Evolutionary conservation across 2,797 vertebrate species (phyloP), one percentile per base, ranked within the genome.

Genomic region (Gymnopithys bicolor): DNA sequence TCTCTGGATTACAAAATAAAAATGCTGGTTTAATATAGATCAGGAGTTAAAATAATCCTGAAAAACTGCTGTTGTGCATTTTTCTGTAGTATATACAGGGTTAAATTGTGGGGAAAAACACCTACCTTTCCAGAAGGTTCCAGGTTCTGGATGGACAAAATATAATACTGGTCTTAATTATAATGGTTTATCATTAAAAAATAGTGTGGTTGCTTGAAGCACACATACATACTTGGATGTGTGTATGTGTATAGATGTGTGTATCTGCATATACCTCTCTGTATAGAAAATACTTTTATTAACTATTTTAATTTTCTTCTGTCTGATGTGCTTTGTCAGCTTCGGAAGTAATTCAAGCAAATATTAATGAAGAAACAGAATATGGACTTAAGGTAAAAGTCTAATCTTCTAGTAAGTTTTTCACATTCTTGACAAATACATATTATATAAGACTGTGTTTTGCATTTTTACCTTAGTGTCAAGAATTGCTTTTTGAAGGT

Each of bases 371-470:
- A 90, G 96, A 97, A 94, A 98, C 98, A 28, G 97, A 98, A 87
- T 84, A 98, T 84, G 98, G 98, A 78, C 49, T 89, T 86, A 97
- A 98, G 98, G 99, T 99, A 97, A 98, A 93, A 13, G 35, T 71
- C 39, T 89, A 63, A 84, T 74, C 41, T 96, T 89, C 32, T 67
- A 13, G 7, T 33, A 71, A 92, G 21, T 93, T 88, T 74, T 46
- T 60, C 16, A 45, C 17, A 41, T 80, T 93, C 55, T 85, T 53
- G 22, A 74, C 10, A 60, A 77, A 73, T 55, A n/a, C 11, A 6
- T 62, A 19, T 37, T 85, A 13, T 70, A 28, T 82, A 46, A 92
- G 9, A 28, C 73, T 69, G 10, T 71, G 46, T 48, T 94, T 85
- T 77, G 87, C 28, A 87, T 86, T 79, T 86, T 86, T 96, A 94